Conservation (phyloP, 2,113 vertebrate species). For the Xenopus borealis region DNA sequence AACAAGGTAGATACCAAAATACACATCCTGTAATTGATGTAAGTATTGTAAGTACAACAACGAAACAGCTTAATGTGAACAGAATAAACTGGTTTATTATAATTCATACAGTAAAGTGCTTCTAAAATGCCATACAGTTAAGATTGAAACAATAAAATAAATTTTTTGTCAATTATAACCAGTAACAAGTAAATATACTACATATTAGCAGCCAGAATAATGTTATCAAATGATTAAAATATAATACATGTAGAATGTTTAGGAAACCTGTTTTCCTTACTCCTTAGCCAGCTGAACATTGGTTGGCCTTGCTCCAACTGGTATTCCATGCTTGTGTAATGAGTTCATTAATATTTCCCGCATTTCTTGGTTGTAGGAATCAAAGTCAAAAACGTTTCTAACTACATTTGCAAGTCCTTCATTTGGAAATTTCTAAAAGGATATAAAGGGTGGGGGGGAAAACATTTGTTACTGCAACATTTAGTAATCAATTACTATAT, state of each 20-base stretch:
- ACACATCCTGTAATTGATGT: too few relatives aligned
- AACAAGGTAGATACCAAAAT: too few relatives aligned
- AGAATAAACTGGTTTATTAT: too few relatives aligned
- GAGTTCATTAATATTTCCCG: slow-evolving; percentile 81
- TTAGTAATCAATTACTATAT: too few relatives aligned
- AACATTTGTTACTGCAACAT: too few relatives aligned
- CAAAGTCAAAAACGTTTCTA: slow-evolving; percentile 95
- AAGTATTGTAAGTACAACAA: too few relatives aligned
- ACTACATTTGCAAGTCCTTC: slow-evolving; percentile 92
- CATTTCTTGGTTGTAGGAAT: slow-evolving; percentile 91
- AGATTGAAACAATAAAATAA: too few relatives aligned
- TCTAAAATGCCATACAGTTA: too few relatives aligned
- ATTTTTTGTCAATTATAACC: too few relatives aligned
- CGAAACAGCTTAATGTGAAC: too few relatives aligned
- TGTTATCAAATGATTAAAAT: background rate
- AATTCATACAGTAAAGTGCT: too few relatives aligned
- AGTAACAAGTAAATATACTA: too few relatives aligned
- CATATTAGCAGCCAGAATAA: background rate
- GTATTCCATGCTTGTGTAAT: slow-evolving; percentile 92
- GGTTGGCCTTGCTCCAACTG: slow-evolving; percentile 86
- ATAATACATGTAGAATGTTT: slow-evolving; percentile 49
- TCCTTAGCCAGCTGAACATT: slow-evolving; percentile 91
- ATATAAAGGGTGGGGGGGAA: slow-evolving; percentile 35
- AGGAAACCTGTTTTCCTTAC: slow-evolving; percentile 75
- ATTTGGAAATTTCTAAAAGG: slow-evolving; percentile 82